Percentiles rank a stretch among this genome's conserved stretches.
phyloP scores from a whole-genome alignment of 1,140 invertebrate species.

The Calephelis nemesis region DNA sequence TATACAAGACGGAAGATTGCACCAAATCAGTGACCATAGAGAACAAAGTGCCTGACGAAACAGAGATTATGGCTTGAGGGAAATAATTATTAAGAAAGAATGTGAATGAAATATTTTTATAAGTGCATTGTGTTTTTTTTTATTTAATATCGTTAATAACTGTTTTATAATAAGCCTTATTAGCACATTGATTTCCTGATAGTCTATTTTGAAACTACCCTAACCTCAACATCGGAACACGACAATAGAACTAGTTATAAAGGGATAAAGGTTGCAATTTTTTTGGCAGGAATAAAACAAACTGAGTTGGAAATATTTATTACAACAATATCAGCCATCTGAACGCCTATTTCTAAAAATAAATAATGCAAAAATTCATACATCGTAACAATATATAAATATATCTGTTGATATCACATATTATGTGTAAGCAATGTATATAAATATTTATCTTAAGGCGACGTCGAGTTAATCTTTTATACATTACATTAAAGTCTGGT shows the following conservation, averaged over 20 bases:
- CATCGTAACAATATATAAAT: slow-evolving; percentile 10
- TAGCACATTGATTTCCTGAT: no score
- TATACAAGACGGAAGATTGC: slow-evolving; percentile 96
- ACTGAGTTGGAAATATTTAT: no score
- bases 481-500: no score
- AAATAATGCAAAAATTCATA: no score
- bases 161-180: no score
- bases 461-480: no score
- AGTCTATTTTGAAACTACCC: no score
- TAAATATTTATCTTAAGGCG: no score
- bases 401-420: slow-evolving; percentile 18
- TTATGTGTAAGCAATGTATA: background rate
- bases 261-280: background rate
- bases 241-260: background rate
- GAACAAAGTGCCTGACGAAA: slow-evolving; percentile 54
- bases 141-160: background rate
- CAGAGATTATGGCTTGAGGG: slow-evolving; percentile 15
- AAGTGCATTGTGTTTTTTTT: background rate
- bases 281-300: background rate
- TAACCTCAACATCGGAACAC: no score
- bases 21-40: slow-evolving; percentile 89
- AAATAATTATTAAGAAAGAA: background rate
- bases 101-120: background rate
- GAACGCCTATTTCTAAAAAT: no score
- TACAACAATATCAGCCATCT: no score